Evolutionary conservation across 37 sponge, comb jelly and placozoan species (phyloP), one percentile per base, ranked within the genome.

Genomic region (Hexactinellida sp.): DNA sequence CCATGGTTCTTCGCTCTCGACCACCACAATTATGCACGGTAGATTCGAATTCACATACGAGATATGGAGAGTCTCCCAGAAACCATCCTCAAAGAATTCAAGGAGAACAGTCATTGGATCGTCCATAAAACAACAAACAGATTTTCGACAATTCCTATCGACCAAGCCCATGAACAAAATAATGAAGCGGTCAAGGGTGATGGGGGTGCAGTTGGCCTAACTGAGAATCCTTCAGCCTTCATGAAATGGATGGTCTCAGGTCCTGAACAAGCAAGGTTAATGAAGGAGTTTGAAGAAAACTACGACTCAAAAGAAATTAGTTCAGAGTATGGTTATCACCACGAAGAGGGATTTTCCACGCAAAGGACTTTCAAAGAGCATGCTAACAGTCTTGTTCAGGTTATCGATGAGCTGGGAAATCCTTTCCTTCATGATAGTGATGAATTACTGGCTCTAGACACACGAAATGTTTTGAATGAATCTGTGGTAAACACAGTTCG

Each of bases 61-160:
- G 32, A 34, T 23, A 76, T 25, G 82, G 16, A 23, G 32, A 34
- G 7, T 35, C 47, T 41, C 10, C 13, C 47, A 41, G 5, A 5
- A 41, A 41, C 5, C 47, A 41, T 41, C 47, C 47, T 41, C 13
- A 41, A 5, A 41, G 47, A 41, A 41, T 41, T 41, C 47, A 41
- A 13, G 47, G 10, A 41, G 47, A n/a, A n/a, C n/a, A 13, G 47
- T 16, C 5, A 41, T 16, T 76, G 7, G 3, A 23, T 76, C 7
- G 36, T 76, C 82, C 19, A 76, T 23, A 76, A 76, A 76, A 76
- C 82, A 23, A 76, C 19, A 9, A 76, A 76, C 82, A 76, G 16
- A 23, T 76, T 76, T 76, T 85, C 85, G 38, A 1, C 54, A 38
- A 76, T 76, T 38, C 39, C 83, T 38, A 55, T 55, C 76, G 87